Evolutionary conservation across 2,113 vertebrate genomes (phyloP), one percentile per base, ranked within the genome.

Genomic region (Microcebus jonahi): DNA sequence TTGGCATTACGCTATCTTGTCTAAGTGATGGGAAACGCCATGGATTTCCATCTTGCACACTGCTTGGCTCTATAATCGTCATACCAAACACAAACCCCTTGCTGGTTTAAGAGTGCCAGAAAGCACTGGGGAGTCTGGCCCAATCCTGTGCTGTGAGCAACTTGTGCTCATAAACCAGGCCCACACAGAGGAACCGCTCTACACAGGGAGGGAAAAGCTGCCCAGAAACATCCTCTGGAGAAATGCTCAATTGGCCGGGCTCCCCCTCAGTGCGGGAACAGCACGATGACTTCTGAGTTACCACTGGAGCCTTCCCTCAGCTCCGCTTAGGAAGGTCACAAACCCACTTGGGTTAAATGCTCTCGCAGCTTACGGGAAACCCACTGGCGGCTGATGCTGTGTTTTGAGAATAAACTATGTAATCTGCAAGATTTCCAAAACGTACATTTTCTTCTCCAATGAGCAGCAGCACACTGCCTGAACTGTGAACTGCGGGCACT

Each of bases 301-400:
- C 61, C 81, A 42, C 90, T 2, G 0, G 95, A 91, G 84, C 50
- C 88, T 94, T 92, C 90, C 84, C 59, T 95, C 8, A 21, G 77
- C 90, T 96, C 94, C 10, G 23, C 39, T 97, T 45, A 96, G 94
- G 79, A 90, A 96, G 59, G 97, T 98, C 95, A 97, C 84, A 81
- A 95, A 97, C 91, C 87, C 95, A 93, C 81, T 96, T 57, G 80
- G 97, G 80, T 97, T 97, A 97, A 98, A 97, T 83, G 31, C 90
- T 95, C 59, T 63, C 65, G 65, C 81, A 82, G 84, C 93, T 98
- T 98, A 98, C 98, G 98, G 98, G 98, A 98, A 99, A 94, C 96
- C 85, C 96, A 53, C 93, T 97, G 97, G 97, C 85, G 77, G 86
- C 13, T 83, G 91, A 82, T 21, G 63, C 91, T 14, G 6, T 88